Evolutionary conservation across 2,113 vertebrate species (phyloP), one percentile per base, ranked within the genome.

Genomic region (Australoheros scitulus): DNA sequence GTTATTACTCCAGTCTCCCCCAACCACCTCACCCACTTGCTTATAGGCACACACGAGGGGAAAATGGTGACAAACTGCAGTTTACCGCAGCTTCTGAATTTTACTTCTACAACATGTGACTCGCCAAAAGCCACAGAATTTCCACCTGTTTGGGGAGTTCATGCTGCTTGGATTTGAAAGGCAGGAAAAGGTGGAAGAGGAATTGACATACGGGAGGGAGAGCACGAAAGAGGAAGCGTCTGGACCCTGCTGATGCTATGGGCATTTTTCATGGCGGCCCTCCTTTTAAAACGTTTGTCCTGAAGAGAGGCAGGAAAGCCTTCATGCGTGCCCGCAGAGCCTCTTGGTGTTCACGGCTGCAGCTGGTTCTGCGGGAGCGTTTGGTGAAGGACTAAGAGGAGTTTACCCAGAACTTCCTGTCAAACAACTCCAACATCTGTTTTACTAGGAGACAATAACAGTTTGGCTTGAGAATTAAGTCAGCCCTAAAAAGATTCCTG

Each of bases 231-330:
- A 86, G 84, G 87, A 89, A 82, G 82, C 13, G 55, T 76, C 82
- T 83, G 85, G 36, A 5, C 38, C 26, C 72, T 78, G 79, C 80
- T 83, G 77, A 61, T 81, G 85, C 81, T 55, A 5, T 52, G 61
- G 61, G 26, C 74, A 63, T 91, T 89, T 90, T 89, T 91, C 87
- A 87, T 59, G 78, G 83, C 82, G 85, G 86, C 64, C 87, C 79
- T 84, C 80, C 82, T 89, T 38, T 82, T 83, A 72, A 84, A 80
- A 64, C 2, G 17, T 78, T 70, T 79, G 82, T 83, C 58, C 75
- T 22, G 22, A 72, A 59, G 61, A 82, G 86, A 78, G 72, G 88
- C 85, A 86, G 90, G 89, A 77, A 79, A 18, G 83, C 61, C 41
- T 87, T 68, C 32, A 20, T 52, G 65, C 6, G 52, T 10, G 34